Conservation (phyloP, 2,113 vertebrate species). For the Dinomys branickii region DNA sequence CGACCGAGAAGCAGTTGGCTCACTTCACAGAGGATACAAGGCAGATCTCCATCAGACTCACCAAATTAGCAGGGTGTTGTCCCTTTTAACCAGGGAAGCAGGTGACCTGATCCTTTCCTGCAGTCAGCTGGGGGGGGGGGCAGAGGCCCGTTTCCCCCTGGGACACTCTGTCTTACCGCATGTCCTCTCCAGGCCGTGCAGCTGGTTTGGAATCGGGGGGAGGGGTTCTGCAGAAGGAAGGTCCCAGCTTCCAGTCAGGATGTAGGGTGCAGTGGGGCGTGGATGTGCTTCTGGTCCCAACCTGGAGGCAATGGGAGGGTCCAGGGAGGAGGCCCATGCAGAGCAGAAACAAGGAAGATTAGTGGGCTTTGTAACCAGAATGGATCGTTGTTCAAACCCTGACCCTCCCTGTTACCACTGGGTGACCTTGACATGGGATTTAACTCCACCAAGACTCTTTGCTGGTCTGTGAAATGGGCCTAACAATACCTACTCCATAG, state of each 20-base stretch:
- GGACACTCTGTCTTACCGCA: not conserved
- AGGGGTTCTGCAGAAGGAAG: not conserved
- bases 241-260: not conserved
- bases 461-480: not conserved
- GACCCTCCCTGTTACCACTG: not conserved
- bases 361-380: not conserved
- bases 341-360: not conserved
- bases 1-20: not conserved
- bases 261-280: rapidly evolving
- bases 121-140: not conserved
- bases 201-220: not conserved
- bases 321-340: not conserved
- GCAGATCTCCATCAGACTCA: not conserved
- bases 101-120: not conserved
- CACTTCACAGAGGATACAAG: not conserved
- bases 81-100: not conserved
- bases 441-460: not conserved
- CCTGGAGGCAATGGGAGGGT: not conserved
- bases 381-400: not conserved
- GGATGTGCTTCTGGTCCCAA: not conserved
- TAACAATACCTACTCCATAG: too few relatives aligned
- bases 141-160: rapidly evolving
- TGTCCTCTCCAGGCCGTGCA: not conserved
- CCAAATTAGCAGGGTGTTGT: not conserved
- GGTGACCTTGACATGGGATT: not conserved